Evolutionary conservation across 2,888 invertebrate genomes (phyloP), one percentile per base, ranked within the genome.

Genomic region (Heliconius cydno): DNA sequence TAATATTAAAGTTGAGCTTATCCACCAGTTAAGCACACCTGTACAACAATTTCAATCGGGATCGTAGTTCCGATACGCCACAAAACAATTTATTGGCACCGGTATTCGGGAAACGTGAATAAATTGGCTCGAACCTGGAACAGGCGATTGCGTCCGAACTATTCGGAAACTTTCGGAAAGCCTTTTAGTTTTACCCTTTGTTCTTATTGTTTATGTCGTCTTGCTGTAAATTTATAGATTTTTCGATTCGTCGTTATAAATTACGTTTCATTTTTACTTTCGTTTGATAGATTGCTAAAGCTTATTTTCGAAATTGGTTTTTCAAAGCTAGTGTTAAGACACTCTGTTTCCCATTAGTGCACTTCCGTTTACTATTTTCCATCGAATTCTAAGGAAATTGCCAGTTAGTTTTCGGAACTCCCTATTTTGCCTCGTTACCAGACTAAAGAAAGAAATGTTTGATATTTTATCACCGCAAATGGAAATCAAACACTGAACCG

Each of bases 11-110:
- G 65, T 70, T 78, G 60, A 67, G 68, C 30, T 52, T 72, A 70
- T 77, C 73, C 77, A 57, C 71, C 74, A 70, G 78, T 73, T 79
- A 80, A 80, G 72, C 70, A 79, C 79, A 81, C 78, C 82, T 83
- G 79, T 78, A 80, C 79, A 85, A 85, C 84, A 85, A 85, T 86
- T 84, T 85, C 85, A 85, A 85, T 85, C 83, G 83, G 82, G 83
- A 85, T 84, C 82, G 81, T 82, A 84, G 83, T 85, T 85, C 79
- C 84, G 83, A 85, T 85, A 85, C 82, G 83, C 83, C 86, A 80
- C 85, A 83, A 85, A 85, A 86, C 85, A 85, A 86, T 84, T 85
- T 85, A 85, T 85, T 82, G 84, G 79, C 76, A 74, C 79, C 78
- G 85, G 83, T 81, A 85, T 85, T 81, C 82, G 79, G 78, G 79